Evolutionary conservation across 2,888 invertebrate species (phyloP).

Genomic region (Dorcus hopei): DNA sequence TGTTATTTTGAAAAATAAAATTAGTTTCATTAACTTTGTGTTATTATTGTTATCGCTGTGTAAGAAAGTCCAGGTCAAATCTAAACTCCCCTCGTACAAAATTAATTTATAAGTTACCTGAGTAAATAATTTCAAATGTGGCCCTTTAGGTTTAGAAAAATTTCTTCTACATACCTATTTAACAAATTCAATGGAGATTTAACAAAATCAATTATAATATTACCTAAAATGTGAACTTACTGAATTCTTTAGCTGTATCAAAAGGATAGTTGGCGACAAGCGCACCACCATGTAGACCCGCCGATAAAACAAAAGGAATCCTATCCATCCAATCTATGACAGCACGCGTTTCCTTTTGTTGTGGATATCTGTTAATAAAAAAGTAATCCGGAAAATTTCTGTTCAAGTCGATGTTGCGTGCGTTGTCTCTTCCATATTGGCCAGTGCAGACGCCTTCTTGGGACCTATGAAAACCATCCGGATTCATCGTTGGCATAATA

Average conservation of each 20-base stretch:
- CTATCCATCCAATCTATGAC: slow-evolving; percentile 58
- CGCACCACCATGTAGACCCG: slow-evolving; percentile 62
- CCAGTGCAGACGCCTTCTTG: slow-evolving; percentile 35
- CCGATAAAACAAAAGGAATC: slow-evolving; percentile 60
- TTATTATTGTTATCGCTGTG: no score
- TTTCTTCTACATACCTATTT: background rate
- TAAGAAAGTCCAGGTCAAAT: no score
- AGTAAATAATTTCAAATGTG: background rate
- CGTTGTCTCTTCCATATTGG: slow-evolving; percentile 37
- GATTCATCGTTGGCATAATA: slow-evolving; percentile 72
- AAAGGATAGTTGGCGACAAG: slow-evolving; percentile 69
- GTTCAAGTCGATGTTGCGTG: slow-evolving; percentile 49
- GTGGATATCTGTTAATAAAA: slow-evolving; percentile 44
- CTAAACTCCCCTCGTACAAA: no score
- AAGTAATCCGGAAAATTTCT: slow-evolving; percentile 64
- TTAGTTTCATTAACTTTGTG: no score
- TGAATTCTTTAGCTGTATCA: slow-evolving; percentile 52
- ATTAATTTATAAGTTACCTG: background rate
- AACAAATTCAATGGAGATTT: no score
- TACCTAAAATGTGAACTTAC: slow-evolving; percentile 33
- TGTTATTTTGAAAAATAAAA: no score
- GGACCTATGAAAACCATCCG: slow-evolving; percentile 62
- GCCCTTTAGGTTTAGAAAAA: background rate
- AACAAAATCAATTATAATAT: no score
- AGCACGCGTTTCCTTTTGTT: slow-evolving; percentile 58